Evolutionary conservation across 2,797 vertebrate genomes (phyloP).

Genomic region (Neosilurus hyrtlii): DNA sequence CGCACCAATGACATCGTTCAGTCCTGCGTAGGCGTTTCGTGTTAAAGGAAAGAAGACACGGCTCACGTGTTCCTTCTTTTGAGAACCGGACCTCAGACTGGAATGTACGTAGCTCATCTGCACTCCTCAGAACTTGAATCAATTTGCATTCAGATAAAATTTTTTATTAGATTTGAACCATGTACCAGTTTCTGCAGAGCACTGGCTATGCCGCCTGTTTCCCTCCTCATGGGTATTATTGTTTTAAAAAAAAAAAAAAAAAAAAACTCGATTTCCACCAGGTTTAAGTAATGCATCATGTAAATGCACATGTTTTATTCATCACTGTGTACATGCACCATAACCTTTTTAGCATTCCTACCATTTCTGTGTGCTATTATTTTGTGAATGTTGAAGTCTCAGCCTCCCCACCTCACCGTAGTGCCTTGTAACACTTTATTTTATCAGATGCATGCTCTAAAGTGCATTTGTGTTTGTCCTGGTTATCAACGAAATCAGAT

Average conservation of each 20-base stretch:
- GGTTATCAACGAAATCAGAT: conserved; percentile 66
- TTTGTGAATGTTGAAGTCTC: conserved; percentile 66
- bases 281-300: conserved; percentile 71
- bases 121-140: conserved; percentile 49
- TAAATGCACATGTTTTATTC: conserved; percentile 80
- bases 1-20: conserved; percentile 59
- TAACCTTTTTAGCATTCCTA: conserved; percentile 63
- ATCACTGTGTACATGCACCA: conserved; percentile 64
- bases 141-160: conserved; percentile 76
- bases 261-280: conserved; percentile 65
- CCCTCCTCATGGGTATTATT: conserved; percentile 64
- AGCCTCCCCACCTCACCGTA: conserved; percentile 50
- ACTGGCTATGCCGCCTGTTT: conserved; percentile 53
- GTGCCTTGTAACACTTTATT: conserved; percentile 68
- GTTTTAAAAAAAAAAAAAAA: conserved; percentile 54
- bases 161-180: conserved; percentile 76
- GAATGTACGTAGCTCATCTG: background rate
- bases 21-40: conserved; percentile 57
- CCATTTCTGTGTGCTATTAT: conserved; percentile 61
- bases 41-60: conserved; percentile 72
- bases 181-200: conserved; percentile 65
- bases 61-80: conserved; percentile 42
- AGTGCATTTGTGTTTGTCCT: conserved; percentile 54
- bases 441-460: conserved; percentile 63
- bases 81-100: conserved; percentile 40